phyloP scores from a whole-genome alignment of 2,888 invertebrate species.

The Antheraea yamamai region DNA sequence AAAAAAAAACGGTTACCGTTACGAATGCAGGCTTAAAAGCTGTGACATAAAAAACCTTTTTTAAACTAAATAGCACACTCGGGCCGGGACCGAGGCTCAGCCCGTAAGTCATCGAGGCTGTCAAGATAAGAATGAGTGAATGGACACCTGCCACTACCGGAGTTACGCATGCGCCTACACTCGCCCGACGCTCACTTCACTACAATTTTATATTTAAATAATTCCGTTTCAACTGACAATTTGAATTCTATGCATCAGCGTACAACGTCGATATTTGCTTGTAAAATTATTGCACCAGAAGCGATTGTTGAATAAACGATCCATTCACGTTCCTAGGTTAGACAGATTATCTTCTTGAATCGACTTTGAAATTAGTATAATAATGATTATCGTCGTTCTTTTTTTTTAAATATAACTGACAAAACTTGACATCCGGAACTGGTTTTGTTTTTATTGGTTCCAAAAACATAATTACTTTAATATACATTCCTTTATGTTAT shows the following conservation, averaged over 20 bases:
- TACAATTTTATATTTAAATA: conserved; percentile 56
- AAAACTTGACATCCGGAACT: conserved; percentile 69
- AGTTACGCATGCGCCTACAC: conserved; percentile 77
- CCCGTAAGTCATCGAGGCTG: conserved; percentile 80
- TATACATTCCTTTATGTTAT: conserved; percentile 20
- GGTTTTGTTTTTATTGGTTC: conserved; percentile 53
- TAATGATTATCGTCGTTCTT: conserved; percentile 76
- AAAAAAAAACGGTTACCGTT: conserved; percentile 75
- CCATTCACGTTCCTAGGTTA: conserved; percentile 57
- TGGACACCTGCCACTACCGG: conserved; percentile 80
- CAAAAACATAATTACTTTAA: conserved; percentile 49
- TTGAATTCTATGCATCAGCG: conserved; percentile 29
- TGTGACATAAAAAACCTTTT: conserved; percentile 68
- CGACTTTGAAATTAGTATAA: conserved; percentile 75
- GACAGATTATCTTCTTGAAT: conserved; percentile 70
- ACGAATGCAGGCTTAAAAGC: conserved; percentile 73
- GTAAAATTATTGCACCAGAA: conserved; percentile 17
- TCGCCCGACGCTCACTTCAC: conserved; percentile 47
- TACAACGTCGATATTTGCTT: conserved; percentile 9
- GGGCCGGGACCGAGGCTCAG: conserved; percentile 56
- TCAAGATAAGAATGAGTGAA: conserved; percentile 81
- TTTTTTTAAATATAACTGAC: conserved; percentile 56
- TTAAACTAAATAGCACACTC: conserved; percentile 73
- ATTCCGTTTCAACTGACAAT: conserved; percentile 31
- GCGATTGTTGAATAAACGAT: conserved; percentile 52